Evolutionary conservation across 2,113 vertebrate genomes (phyloP), one percentile per base, ranked within the genome.

Genomic region (Halcyon malimbica): DNA sequence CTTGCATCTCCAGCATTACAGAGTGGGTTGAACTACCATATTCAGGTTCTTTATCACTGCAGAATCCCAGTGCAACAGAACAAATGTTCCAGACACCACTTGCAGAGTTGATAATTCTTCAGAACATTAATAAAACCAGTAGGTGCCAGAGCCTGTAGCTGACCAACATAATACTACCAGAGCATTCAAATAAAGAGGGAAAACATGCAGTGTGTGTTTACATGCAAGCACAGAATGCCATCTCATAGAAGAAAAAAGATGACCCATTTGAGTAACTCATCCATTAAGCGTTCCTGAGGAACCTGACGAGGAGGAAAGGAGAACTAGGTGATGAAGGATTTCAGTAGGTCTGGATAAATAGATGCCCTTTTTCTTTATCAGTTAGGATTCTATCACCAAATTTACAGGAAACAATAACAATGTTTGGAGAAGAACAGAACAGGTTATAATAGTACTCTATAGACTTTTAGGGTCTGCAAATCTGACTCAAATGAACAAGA

Each of bases 241-340:
- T 82, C 53, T 77, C 48, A 68, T 5, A 70, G 16, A n/a, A 83
- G 41, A 37, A 59, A 70, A 76, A 13, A 57, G 56, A 80, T 2
- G 6, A 91, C 26, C 8, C 46, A 78, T 83, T 78, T 79, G 60
- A 91, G 25, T 73, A 91, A 94, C 41, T 74, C 64, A 74, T 86
- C 41, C 33, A 68, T 0, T 74, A 8, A 87, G 51, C 1, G 13
- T 26, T 81, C 77, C 29, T 70, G 42, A 93, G 56, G 54, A 92
- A 86, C 35, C 56, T 89, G 39, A 74, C 4, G 4, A 88, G 57
- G 48, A 95, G 64, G 64, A 94, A 90, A 89, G 57, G 56, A 81
- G 73, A 92, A 86, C 56, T 83, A 94, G 56, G 76, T 80, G 77
- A 91, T 84, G 87, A 91, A 84, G 46, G 12, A 84, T 89, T 94